A percentile compares a stretch with the other conserved stretches of the same genome.
Evolutionary conservation across 2,888 invertebrate genomes (phyloP).

Genomic region (Galeopsomyia nigrocyanea): DNA sequence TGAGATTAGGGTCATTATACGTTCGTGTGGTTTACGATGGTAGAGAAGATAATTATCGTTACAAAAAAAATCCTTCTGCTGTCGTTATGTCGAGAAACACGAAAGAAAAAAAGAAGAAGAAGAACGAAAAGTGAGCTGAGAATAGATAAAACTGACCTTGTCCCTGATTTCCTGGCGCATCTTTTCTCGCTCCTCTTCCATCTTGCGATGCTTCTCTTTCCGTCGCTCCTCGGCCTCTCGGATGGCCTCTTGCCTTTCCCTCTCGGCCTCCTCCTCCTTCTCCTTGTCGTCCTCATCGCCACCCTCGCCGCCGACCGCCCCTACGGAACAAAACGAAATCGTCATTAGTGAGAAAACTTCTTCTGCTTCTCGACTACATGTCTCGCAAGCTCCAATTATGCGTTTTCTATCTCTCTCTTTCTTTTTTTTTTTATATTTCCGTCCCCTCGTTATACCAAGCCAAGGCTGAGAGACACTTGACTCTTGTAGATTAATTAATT

Average conservation of each 20-base stretch:
- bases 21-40: no score
- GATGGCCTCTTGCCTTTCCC: slow-evolving; percentile 97
- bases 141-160: slow-evolving; percentile 82
- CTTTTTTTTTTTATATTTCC: no score
- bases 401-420: slow-evolving; percentile 15
- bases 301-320: slow-evolving; percentile 90
- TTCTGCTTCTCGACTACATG: no score
- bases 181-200: slow-evolving; percentile 99
- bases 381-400: slow-evolving; percentile 24
- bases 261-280: slow-evolving; percentile 98
- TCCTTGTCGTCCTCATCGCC: slow-evolving; percentile 96
- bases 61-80: no score
- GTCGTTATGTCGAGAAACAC: no score
- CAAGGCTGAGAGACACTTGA: no score
- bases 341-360: slow-evolving; percentile 35
- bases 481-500: no score
- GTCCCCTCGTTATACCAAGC: no score
- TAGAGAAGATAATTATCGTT: no score
- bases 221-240: slow-evolving; percentile 97
- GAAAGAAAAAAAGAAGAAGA: no score
- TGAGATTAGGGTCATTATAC: no score
- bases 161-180: slow-evolving; percentile 99
- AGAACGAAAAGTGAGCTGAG: neutral
- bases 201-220: slow-evolving; percentile 99
- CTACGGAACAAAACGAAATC: slow-evolving; percentile 68